A percentile compares a stretch with the other conserved stretches of the same genome.
Conservation (phyloP, 2,888 invertebrate genomes). For the Plutella xylostella region DNA sequence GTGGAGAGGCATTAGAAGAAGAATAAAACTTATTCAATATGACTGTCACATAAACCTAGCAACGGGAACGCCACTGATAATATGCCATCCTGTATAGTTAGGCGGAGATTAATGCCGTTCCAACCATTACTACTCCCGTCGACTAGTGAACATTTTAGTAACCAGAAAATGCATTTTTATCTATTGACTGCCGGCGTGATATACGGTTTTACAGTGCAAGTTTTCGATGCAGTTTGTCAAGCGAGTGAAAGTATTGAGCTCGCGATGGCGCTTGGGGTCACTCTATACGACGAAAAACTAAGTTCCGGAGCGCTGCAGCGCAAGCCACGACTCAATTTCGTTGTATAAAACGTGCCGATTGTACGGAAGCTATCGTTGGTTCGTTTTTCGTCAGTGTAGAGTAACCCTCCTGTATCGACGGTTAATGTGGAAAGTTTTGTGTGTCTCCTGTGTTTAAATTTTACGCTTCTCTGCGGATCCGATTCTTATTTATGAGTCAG, state of each 20-base stretch:
- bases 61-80: no score
- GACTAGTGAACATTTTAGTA: neutral
- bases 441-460: constrained; percentile 17
- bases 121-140: constrained; percentile 9
- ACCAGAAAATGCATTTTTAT: constrained; percentile 7
- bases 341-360: no score
- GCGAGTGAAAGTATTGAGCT: constrained; percentile 10
- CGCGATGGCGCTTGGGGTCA: constrained; percentile 9
- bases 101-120: constrained; percentile 9
- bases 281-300: no score
- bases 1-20: no score
- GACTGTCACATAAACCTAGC: no score
- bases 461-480: constrained; percentile 5
- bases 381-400: no score
- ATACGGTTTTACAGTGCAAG: constrained; percentile 7
- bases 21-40: no score
- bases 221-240: constrained; percentile 13
- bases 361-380: no score
- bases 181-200: constrained; percentile 12
- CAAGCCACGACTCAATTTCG: no score
- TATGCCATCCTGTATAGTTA: constrained; percentile 4
- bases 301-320: no score
- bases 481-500: constrained; percentile 5
- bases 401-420: constrained; percentile 22
- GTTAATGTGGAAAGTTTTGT: constrained; percentile 38